phyloP scores from a whole-genome alignment of 2,113 vertebrate species.

The Deroptyus accipitrinus region DNA sequence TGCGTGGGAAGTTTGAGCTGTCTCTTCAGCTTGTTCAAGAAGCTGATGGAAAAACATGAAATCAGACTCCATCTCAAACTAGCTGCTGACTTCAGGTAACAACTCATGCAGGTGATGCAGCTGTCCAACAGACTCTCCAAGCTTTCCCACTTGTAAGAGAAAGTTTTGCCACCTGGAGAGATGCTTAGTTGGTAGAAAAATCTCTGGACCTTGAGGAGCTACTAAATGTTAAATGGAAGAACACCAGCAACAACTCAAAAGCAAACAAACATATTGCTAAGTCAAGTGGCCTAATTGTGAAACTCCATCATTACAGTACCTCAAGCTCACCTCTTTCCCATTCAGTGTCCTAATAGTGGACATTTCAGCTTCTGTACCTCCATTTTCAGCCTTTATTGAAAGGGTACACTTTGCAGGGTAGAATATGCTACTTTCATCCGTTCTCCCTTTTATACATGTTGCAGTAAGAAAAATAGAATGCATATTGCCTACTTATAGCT shows the following conservation, averaged over 20 bases:
- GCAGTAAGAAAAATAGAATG: neutral
- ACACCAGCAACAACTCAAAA: neutral
- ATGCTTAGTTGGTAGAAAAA: neutral
- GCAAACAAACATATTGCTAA: neutral
- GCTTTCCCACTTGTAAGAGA: neutral
- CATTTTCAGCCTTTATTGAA: neutral
- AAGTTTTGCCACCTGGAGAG: neutral
- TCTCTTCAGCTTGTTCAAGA: slow-evolving; percentile 1
- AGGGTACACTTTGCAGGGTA: neutral
- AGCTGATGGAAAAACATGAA: slow-evolving; percentile 23
- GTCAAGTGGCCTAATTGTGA: neutral
- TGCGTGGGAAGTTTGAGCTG: rapidly evolving
- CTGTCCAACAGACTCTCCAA: neutral
- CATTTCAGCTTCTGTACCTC: neutral
- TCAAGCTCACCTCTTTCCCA: neutral
- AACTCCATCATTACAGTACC: neutral
- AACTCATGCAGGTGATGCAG: neutral
- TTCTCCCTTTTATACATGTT: neutral
- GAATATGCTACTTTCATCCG: neutral
- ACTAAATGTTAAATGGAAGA: neutral
- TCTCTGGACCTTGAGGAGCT: neutral
- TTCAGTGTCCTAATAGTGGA: neutral
- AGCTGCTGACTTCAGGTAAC: neutral
- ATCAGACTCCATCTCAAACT: neutral
- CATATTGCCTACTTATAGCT: neutral